phyloP scores from a whole-genome alignment of 2,113 vertebrate species.

The Spheniscus mendiculus region DNA sequence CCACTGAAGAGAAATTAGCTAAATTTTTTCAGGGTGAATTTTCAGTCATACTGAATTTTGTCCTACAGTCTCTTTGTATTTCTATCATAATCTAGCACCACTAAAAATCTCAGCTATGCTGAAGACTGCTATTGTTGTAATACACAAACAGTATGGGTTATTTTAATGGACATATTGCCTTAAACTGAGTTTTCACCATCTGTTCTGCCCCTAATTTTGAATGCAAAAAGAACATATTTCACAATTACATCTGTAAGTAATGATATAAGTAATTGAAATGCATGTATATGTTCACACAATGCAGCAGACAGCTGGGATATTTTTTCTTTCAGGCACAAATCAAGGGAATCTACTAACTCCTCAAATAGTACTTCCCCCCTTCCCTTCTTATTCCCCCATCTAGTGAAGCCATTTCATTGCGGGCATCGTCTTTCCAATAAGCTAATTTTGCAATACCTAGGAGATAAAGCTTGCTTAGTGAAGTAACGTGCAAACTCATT shows the following conservation, averaged over 20 bases:
- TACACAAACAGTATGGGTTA: conserved; percentile 72
- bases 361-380: conserved; percentile 8
- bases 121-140: conserved; percentile 65
- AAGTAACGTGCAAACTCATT: conserved; percentile 60
- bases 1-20: not conserved
- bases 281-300: conserved; percentile 80
- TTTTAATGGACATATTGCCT: conserved; percentile 82
- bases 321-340: conserved; percentile 69
- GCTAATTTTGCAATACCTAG: conserved; percentile 36
- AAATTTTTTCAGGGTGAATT: not conserved
- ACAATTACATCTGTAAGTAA: conserved; percentile 87
- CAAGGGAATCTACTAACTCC: conserved; percentile 53
- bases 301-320: conserved; percentile 76
- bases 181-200: conserved; percentile 79
- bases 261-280: conserved; percentile 84
- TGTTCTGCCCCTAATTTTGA: conserved; percentile 78
- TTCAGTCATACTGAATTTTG: not conserved
- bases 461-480: conserved; percentile 66
- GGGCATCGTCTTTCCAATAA: conserved; percentile 40
- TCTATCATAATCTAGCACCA: conserved; percentile 5
- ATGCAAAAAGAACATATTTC: conserved; percentile 82
- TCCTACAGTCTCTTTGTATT: conserved; percentile 23
- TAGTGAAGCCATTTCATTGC: conserved; percentile 12
- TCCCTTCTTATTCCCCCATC: not conserved
- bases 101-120: conserved; percentile 34